These are phyloP conservation scores for Nephila pilipes DNA, from an alignment of 1,140 invertebrate genomes.

Conservation along the genomic window DNA sequence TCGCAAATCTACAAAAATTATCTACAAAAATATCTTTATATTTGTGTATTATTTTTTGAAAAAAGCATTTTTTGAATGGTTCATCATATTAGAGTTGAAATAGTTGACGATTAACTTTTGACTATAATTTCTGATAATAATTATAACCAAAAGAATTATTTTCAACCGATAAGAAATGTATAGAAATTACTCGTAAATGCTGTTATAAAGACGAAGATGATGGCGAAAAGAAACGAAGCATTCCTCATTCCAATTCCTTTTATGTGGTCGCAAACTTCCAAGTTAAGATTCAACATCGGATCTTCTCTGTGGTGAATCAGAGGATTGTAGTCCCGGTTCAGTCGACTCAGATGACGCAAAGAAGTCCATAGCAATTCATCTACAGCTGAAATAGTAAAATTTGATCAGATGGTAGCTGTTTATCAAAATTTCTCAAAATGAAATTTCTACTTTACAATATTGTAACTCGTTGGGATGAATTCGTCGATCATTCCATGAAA, in stretches of 20 bases:
- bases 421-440: too few species aligned
- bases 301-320: not conserved
- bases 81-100: too few species aligned
- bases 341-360: not conserved
- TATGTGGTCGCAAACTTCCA: not conserved
- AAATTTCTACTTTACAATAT: too few species aligned
- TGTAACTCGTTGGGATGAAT: too few species aligned
- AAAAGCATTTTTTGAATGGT: too few species aligned
- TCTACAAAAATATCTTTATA: not conserved
- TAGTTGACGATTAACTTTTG: too few species aligned
- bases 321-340: not conserved
- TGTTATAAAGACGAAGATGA: not conserved
- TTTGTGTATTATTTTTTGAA: too few species aligned
- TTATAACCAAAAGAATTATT: not conserved
- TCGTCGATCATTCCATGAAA: too few species aligned
- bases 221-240: not conserved
- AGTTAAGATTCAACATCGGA: not conserved
- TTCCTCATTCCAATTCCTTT: not conserved
- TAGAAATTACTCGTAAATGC: not conserved
- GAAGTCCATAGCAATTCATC: not conserved
- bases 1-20: too few species aligned
- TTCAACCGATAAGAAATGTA: not conserved
- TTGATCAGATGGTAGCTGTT: too few species aligned
- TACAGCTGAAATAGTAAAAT: too few species aligned
- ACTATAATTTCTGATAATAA: too few species aligned